These are phyloP conservation scores for Agriopis leucophaearia DNA, from an alignment of 2,888 invertebrate genomes.

Conservation along the genomic window DNA sequence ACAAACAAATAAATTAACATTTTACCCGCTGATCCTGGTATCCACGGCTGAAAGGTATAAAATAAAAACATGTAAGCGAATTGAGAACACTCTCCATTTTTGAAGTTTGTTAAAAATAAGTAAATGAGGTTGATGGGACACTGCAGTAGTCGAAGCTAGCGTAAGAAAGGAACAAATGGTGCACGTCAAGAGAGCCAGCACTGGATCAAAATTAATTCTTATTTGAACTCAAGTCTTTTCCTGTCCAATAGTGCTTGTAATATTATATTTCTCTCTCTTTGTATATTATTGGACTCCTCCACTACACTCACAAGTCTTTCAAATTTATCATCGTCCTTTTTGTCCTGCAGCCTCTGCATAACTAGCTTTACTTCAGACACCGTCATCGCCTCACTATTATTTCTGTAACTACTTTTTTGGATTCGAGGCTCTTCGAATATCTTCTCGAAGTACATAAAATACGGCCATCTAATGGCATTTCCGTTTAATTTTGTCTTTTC, in stretches of 20 bases:
- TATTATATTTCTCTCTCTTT: conserved; percentile 76
- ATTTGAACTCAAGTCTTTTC: conserved; percentile 42
- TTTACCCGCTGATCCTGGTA: too few species aligned
- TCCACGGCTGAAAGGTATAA: too few species aligned
- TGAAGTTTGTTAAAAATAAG: too few species aligned
- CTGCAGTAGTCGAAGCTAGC: too few species aligned
- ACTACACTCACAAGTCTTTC: conserved; percentile 67
- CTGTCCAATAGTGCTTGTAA: conserved; percentile 69
- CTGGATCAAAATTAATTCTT: neutral
- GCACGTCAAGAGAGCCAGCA: neutral
- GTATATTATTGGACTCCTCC: conserved; percentile 76
- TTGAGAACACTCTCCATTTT: too few species aligned
- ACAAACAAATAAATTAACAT: too few species aligned
- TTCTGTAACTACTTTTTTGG: conserved; percentile 30
- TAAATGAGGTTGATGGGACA: too few species aligned
- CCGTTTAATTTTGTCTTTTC: conserved; percentile 71
- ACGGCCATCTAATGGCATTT: conserved; percentile 72
- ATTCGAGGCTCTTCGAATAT: conserved; percentile 62
- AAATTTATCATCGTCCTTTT: conserved; percentile 67
- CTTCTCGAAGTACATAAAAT: conserved; percentile 73
- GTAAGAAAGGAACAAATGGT: neutral
- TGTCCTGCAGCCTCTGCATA: conserved; percentile 58
- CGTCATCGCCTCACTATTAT: conserved; percentile 55
- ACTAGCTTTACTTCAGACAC: conserved; percentile 64
- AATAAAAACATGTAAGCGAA: too few species aligned